phyloP scores from a whole-genome alignment of 1,140 invertebrate genomes.

The Drosophila suzukii region DNA sequence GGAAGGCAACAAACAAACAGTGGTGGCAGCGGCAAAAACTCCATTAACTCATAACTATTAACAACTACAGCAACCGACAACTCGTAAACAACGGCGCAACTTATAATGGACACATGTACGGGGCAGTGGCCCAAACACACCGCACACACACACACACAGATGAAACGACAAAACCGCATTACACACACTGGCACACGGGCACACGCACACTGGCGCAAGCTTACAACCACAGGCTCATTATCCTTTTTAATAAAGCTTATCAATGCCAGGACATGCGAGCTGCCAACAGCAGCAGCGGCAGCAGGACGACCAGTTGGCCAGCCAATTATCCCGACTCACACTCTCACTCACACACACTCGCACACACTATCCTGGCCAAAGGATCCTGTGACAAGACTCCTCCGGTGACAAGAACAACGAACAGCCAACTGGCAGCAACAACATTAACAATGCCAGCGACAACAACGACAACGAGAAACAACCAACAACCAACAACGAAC shows the following conservation, averaged over 20 bases:
- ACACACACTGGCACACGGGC: slow-evolving; percentile 36
- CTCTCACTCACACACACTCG: background rate
- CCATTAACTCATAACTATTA: slow-evolving; percentile 83
- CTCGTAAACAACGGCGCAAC: slow-evolving; percentile 77
- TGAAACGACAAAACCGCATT: slow-evolving; percentile 58
- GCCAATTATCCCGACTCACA: slow-evolving; percentile 46
- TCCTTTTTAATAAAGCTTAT: slow-evolving; percentile 83
- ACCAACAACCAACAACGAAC: slow-evolving; percentile 17
- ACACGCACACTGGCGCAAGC: slow-evolving; percentile 20
- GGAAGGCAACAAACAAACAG: slow-evolving; percentile 56
- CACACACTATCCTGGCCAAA: slow-evolving; percentile 13
- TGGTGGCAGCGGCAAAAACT: slow-evolving; percentile 53
- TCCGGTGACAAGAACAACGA: slow-evolving; percentile 65
- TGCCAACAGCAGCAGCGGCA: slow-evolving; percentile 59
- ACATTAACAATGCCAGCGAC: slow-evolving; percentile 30
- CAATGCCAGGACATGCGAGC: slow-evolving; percentile 79
- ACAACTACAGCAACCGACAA: slow-evolving; percentile 63
- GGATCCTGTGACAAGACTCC: slow-evolving; percentile 32
- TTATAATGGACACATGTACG: slow-evolving; percentile 81
- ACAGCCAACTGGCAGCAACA: slow-evolving; percentile 35
- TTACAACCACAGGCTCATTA: slow-evolving; percentile 75
- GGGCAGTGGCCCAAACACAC: slow-evolving; percentile 27
- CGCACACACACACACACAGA: slow-evolving; percentile 18
- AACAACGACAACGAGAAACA: slow-evolving; percentile 14
- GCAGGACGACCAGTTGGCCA: slow-evolving; percentile 46